Base-by-base conservation (phyloP, 2,797 vertebrate species). In the Lithobates pipiens region DNA sequence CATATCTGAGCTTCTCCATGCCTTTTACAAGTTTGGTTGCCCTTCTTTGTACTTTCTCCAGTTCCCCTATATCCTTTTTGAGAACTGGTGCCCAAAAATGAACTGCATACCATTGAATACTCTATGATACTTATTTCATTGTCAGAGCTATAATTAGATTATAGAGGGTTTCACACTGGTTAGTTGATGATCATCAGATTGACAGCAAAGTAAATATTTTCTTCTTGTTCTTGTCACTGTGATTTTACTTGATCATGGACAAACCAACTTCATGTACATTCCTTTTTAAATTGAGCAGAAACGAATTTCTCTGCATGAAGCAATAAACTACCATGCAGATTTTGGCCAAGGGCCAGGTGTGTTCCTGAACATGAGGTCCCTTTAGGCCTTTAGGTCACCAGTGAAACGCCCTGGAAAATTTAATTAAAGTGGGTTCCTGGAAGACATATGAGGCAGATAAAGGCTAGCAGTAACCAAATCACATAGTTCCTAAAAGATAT, bases 211-310 rank as follows among this genome's bases (percentile, higher is more conserved):
- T 25, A 27, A n/a, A 34, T 57, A 23, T 34, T 50, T 34, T 71
- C 36, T 32, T 44, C 42, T 69, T 3, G 15, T 16, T 9, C 10
- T 39, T 34, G 44, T 34, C 27, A 68, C 68, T 81, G 34, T 18
- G 21, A 36, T 39, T 81, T 63, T 61, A 21, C 18, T 27, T 72
- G 69, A 63, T 69, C 77, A 72, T 54, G 77, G 57, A 50, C 70
- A 80, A 54, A 91, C 88, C 65, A 25, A 73, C 77, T 83, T 89
- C 44, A 89, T 89, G 77, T 88, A 5, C 78, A 87, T 89, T 90
- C 54, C 39, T 89, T 39, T 89, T 90, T 88, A 92, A 93, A 92
- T 84, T 90, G 84, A 90, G 79, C n/a, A 90, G 86, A 91, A 92
- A 90, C 70, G 86, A 89, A 88, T 91, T 92, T 91, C 86, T 91